Evolutionary conservation across 1,140 invertebrate species (phyloP), one percentile per base, ranked within the genome.

Genomic region (Drosophila teissieri): DNA sequence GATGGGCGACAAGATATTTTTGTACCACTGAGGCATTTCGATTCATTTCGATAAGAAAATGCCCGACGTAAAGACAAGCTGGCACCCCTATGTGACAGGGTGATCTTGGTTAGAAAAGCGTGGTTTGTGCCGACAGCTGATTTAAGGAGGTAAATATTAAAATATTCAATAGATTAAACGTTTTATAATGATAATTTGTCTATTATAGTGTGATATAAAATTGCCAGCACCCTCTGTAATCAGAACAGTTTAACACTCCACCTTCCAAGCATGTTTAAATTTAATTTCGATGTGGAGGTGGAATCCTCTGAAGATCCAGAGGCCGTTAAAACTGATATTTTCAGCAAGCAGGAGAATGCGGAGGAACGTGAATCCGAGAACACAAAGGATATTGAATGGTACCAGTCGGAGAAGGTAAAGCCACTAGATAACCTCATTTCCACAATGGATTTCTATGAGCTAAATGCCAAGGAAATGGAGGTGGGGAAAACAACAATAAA

Each of bases 221-320:
- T 8, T 8, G 2, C 8, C 31, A 3, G 31, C 6, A 27, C 8
- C 24, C 15, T 24, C n/a, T 11, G 24, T 3, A 45, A 31, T 19
- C 5, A 53, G 8, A 10, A 31, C 2, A 31, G 31, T 2, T 31
- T 8, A 31, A 10, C 8, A 8, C 24, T 34, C 2, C 0, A 39
- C 10, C 6, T 6, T 0, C 4, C 1, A 22, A 68, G 63, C 52
- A 94, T 93, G 93, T 91, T 92, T 42, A 90, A 93, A 57, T 94
- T 94, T 78, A 93, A 93, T 70, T 94, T 94, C 73, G 92, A 93
- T 67, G 93, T 94, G 68, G 75, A 90, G 51, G 79, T 78, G 14
- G 91, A 91, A 46, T 64, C 77, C 37, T 80, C 70, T 34, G 75
- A 83, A 22, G 63, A 56, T 17, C 15, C 44, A 12, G 63, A 56